Evolutionary conservation across 2,888 invertebrate genomes (phyloP), one percentile per base, ranked within the genome.

Genomic region (Omphaloscelis lunosa): DNA sequence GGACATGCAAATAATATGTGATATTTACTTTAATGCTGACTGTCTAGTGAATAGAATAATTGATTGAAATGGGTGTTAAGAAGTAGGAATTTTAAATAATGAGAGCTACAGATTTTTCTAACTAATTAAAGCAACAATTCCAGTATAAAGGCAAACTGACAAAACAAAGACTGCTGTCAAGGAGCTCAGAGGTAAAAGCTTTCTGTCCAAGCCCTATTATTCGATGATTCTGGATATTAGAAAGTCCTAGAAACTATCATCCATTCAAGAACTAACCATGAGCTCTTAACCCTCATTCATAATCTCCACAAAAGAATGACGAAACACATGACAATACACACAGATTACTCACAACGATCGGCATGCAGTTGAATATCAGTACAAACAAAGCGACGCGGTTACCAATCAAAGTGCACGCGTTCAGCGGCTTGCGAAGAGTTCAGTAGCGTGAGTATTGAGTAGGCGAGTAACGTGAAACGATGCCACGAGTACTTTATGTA

Each of bases 341-440:
- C 65, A 79, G 56, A 79, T 73, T 53, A 78, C 65, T 61, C 41
- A 75, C 15, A 17, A 27, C 9, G 48, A 51, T 65, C 56, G 27
- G 79, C 61, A 34, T 15, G 56, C 62, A 58, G 39, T 58, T 79
- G 67, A 80, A 79, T 77, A 81, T 72, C 78, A 72, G 53, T 69
- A 66, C 85, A 89, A 76, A 79, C 86, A 90, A 89, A 85, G 58
- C 61, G 77, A 74, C 34, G 85, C 58, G 73, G 62, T 56, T 45
- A 59, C 48, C 20, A 62, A 65, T 70, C 66, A 82, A 71, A 69
- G 68, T 34, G 68, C 67, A 48, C 63, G 74, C 62, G 67, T 51
- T 48, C n/a, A 17, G 56, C 68, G 79, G 58, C 72, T 58, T 12
- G 66, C 67, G 56, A 34, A 58, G 71, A 45, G 53, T 48, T 15